Conservation (phyloP, 2,888 invertebrate species). For the Nyleta sp. region DNA sequence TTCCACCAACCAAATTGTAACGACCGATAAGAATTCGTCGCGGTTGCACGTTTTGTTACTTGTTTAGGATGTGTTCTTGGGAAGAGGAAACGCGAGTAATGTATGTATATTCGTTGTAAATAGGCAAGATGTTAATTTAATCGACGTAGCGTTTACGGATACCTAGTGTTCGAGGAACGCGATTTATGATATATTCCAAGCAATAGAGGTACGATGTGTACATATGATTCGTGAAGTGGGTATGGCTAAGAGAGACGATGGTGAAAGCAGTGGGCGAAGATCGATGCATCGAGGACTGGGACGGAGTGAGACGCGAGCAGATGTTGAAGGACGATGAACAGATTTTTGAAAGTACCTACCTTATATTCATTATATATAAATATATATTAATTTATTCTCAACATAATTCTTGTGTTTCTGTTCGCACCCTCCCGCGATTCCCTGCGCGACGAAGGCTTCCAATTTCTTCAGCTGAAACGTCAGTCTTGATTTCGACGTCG, state of each 20-base stretch:
- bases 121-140: slow-evolving; percentile 72
- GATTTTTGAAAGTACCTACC: slow-evolving; percentile 80
- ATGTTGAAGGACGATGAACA: slow-evolving; percentile 73
- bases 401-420: slow-evolving; percentile 67
- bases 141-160: slow-evolving; percentile 72
- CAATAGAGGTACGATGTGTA: slow-evolving; percentile 77
- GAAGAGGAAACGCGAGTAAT: slow-evolving; percentile 48
- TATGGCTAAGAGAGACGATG: slow-evolving; percentile 55
- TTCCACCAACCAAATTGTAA: slow-evolving; percentile 24
- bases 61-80: slow-evolving; percentile 30
- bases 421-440: background rate
- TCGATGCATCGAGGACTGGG: slow-evolving; percentile 52
- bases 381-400: slow-evolving; percentile 83
- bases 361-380: slow-evolving; percentile 80
- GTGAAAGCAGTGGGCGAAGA: slow-evolving; percentile 48
- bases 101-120: slow-evolving; percentile 72
- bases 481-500: background rate
- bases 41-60: slow-evolving; percentile 29
- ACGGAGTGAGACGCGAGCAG: slow-evolving; percentile 61
- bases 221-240: slow-evolving; percentile 70
- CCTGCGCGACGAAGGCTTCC: background rate
- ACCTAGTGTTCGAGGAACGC: slow-evolving; percentile 77
- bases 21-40: background rate
- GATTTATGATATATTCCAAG: slow-evolving; percentile 76
- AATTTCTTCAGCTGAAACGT: too few relatives aligned